These are phyloP conservation scores for Drosophila athabasca DNA, from an alignment of 1,140 invertebrate species.

Conservation along the genomic window DNA sequence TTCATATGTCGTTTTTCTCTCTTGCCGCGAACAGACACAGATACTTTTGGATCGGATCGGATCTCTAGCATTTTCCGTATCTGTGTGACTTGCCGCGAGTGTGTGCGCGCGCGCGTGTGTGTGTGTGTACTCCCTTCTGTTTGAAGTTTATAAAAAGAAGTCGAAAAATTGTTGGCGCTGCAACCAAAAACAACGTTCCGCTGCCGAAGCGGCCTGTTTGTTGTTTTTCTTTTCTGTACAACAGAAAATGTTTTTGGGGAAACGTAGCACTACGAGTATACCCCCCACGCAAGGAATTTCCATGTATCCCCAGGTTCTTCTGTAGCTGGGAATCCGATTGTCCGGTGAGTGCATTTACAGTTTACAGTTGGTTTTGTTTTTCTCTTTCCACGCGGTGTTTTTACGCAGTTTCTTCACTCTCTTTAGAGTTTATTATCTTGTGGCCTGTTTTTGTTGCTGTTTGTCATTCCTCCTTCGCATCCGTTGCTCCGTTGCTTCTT, in stretches of 20 bases:
- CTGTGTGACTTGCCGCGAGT: constrained; percentile 18
- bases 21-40: constrained; percentile 10
- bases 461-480: constrained; percentile 57
- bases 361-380: constrained; percentile 27
- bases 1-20: constrained; percentile 49
- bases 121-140: constrained; percentile 41
- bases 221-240: constrained; percentile 73
- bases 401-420: constrained; percentile 27
- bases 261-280: neutral
- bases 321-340: constrained; percentile 17
- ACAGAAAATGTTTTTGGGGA: constrained; percentile 64
- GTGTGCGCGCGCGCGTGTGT: constrained; percentile 15
- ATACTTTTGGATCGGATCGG: constrained; percentile 11
- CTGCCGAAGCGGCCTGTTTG: constrained; percentile 36
- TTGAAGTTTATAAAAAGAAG: constrained; percentile 79
- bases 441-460: constrained; percentile 61
- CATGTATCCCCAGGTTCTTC: constrained; percentile 12
- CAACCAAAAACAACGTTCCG: constrained; percentile 53
- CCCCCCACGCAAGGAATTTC: constrained; percentile 14
- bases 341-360: constrained; percentile 46
- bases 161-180: constrained; percentile 65
- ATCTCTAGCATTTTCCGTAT: constrained; percentile 42
- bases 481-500: constrained; percentile 39
- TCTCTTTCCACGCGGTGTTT: constrained; percentile 32
- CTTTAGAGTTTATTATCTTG: constrained; percentile 49